Evolutionary conservation across 2,888 invertebrate species (phyloP).

Genomic region (Allacma fusca): DNA sequence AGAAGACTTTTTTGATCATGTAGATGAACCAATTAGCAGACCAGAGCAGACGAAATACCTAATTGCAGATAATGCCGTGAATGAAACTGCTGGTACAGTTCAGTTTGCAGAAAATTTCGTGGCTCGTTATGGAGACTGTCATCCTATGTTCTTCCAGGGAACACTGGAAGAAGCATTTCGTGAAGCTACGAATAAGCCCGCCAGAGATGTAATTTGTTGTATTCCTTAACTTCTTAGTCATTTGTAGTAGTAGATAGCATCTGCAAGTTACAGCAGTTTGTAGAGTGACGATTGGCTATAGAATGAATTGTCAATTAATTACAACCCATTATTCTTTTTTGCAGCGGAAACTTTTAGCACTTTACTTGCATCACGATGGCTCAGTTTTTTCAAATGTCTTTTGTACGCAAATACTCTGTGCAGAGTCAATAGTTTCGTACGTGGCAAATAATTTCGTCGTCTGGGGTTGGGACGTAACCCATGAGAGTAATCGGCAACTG

Average conservation of each 20-base stretch:
- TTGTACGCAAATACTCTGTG: conserved; percentile 92
- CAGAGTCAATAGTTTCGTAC: conserved; percentile 88
- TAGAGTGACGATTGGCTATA: no score
- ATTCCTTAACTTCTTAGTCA: not conserved
- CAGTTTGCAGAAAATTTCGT: conserved; percentile 88
- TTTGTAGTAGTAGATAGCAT: not conserved
- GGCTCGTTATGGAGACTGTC: conserved; percentile 83
- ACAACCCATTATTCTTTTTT: conserved; percentile 60
- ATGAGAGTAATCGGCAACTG: conserved; percentile 84
- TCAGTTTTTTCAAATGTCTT: conserved; percentile 96
- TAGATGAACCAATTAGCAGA: conserved; percentile 28
- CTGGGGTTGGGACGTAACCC: conserved; percentile 97
- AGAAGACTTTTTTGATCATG: conserved; percentile 73
- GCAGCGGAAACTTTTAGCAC: conserved; percentile 89
- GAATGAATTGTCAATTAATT: no score
- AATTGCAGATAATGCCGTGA: conserved; percentile 85
- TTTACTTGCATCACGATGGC: conserved; percentile 96
- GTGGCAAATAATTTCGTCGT: conserved; percentile 89
- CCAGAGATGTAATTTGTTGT: conserved; percentile 78
- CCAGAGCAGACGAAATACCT: conserved; percentile 57
- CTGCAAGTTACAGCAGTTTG: not conserved
- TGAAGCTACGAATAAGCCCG: conserved; percentile 87
- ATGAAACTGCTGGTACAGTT: conserved; percentile 84
- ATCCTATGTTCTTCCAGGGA: conserved; percentile 91
- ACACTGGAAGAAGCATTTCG: conserved; percentile 88